phyloP scores from a whole-genome alignment of 2,888 invertebrate genomes.

The Saturnia pavonia region DNA sequence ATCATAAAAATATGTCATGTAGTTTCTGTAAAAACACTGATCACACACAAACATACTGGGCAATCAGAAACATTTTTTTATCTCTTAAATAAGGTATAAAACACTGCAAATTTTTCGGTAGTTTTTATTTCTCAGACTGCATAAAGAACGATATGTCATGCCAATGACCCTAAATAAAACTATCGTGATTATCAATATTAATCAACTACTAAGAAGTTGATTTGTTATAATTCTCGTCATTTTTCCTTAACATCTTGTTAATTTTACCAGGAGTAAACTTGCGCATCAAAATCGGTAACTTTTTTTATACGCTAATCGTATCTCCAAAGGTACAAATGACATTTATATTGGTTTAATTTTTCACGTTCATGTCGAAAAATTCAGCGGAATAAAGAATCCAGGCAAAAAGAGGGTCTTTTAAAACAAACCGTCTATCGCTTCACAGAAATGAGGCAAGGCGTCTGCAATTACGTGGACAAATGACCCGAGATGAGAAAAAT shows the following conservation, averaged over 20 bases:
- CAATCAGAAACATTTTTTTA: too few relatives aligned
- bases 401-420: conserved; percentile 42
- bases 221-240: background rate
- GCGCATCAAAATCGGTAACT: background rate
- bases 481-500: conserved; percentile 43
- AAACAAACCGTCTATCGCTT: conserved; percentile 45
- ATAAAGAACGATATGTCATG: too few relatives aligned
- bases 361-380: background rate
- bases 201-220: too few relatives aligned
- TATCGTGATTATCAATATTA: too few relatives aligned
- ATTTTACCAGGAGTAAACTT: too few relatives aligned
- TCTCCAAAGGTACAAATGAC: conserved; percentile 15
- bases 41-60: too few relatives aligned
- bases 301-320: background rate
- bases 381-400: conserved; percentile 20
- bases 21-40: too few relatives aligned
- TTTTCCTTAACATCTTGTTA: background rate
- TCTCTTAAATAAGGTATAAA: too few relatives aligned
- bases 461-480: conserved; percentile 55
- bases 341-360: conserved; percentile 15
- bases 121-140: too few relatives aligned
- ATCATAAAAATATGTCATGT: too few relatives aligned
- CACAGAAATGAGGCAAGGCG: conserved; percentile 40
- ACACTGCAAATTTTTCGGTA: too few relatives aligned
- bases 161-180: too few relatives aligned